Percentiles rank a stretch among this genome's conserved stretches.
Evolutionary conservation across 2,113 vertebrate species (phyloP).

Genomic region (Serilophus lunatus): DNA sequence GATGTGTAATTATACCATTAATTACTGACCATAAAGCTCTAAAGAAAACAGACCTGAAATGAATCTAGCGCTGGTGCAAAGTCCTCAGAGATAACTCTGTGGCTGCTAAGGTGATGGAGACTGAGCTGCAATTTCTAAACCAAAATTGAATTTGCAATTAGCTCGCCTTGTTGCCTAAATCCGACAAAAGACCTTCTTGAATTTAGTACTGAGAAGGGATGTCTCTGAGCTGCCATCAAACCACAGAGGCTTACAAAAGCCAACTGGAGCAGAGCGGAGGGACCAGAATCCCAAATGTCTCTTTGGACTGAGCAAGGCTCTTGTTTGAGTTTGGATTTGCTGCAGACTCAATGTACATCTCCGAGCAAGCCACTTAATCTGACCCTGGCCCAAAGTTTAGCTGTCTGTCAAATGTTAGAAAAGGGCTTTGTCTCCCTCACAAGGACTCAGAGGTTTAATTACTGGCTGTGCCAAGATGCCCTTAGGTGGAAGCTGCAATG

Average conservation of each 20-base stretch:
- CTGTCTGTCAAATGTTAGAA: constrained; percentile 67
- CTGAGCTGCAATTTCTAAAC: background rate
- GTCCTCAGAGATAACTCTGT: constrained; percentile 33
- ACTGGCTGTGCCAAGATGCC: constrained; percentile 54
- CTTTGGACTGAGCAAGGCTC: constrained; percentile 31
- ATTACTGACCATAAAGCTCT: constrained; percentile 60
- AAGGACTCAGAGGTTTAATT: constrained; percentile 60
- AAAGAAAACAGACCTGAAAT: constrained; percentile 58
- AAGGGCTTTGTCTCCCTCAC: constrained; percentile 54
- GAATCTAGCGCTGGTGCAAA: background rate
- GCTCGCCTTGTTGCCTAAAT: background rate
- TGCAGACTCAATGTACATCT: constrained; percentile 57
- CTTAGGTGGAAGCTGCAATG: constrained; percentile 67
- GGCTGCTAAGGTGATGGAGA: constrained; percentile 32
- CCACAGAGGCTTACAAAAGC: constrained; percentile 6
- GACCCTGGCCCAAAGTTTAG: constrained; percentile 67
- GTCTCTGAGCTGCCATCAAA: constrained; percentile 38
- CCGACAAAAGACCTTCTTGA: constrained; percentile 13
- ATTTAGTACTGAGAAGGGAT: constrained; percentile 24
- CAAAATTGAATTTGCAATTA: constrained; percentile 40
- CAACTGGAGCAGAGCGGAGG: constrained; percentile 31
- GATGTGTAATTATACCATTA: constrained; percentile 40
- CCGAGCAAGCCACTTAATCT: constrained; percentile 54
- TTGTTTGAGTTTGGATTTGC: constrained; percentile 64
- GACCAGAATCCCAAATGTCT: constrained; percentile 62